Conservation (phyloP, 2,113 vertebrate species). For the Hydropotes inermis region DNA sequence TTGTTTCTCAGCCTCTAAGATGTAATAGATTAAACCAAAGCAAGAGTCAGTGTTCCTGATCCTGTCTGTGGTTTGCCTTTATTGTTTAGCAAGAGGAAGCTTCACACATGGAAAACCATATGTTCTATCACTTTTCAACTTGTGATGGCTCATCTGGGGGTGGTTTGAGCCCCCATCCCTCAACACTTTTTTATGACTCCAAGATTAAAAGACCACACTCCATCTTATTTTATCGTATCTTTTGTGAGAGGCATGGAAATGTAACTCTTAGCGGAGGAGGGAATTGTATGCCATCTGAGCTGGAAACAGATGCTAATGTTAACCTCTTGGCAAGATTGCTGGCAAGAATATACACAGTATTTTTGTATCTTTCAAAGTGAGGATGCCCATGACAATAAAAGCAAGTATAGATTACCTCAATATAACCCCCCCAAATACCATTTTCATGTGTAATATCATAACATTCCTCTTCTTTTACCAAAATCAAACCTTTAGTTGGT, state of each 20-base stretch:
- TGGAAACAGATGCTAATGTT: conserved; percentile 30
- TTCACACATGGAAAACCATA: neutral
- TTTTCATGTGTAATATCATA: neutral
- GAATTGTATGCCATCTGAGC: neutral
- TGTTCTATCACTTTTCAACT: neutral
- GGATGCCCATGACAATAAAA: neutral
- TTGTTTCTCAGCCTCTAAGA: neutral
- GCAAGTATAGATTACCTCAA: neutral
- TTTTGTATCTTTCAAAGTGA: neutral
- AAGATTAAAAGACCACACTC: conserved; percentile 21
- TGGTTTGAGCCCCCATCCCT: neutral
- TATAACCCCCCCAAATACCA: neutral
- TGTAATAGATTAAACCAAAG: neutral
- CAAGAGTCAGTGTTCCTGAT: neutral
- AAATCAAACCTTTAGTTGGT: neutral
- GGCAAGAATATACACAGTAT: neutral
- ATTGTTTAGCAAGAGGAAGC: neutral
- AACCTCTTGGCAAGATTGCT: neutral
- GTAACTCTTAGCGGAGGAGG: neutral
- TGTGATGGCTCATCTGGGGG: neutral
- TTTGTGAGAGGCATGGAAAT: neutral
- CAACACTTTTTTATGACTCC: conserved; percentile 12
- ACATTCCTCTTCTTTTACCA: neutral
- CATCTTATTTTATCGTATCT: conserved; percentile 19
- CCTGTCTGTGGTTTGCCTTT: neutral